Evolutionary conservation across 2,888 invertebrate species (phyloP), one percentile per base, ranked within the genome.

Genomic region (Lacanobia wlatinum): DNA sequence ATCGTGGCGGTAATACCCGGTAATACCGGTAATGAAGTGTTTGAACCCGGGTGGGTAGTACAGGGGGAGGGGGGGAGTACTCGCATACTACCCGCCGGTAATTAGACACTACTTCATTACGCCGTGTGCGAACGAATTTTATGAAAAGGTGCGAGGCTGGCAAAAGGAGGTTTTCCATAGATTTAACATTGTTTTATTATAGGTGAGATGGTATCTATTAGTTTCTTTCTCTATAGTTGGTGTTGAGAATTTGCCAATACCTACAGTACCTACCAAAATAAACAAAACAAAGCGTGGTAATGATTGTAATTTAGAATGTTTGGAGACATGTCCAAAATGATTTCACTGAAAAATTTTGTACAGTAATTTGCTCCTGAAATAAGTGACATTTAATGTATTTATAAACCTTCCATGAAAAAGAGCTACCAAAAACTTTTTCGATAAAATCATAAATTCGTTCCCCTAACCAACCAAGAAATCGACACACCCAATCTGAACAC

Each of bases 21-120:
- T 81, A 81, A 86, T 78, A 75, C 83, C 80, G 76, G 87, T 87
- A 87, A 86, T 84, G 82, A 86, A 86, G 86, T 84, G 84, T 80
- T 82, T 73, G 73, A 76, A 62, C 62, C 67, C 34, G 56, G 23
- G 66, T 16, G 23, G 23, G 18, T 2, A 14, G 28, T 34, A 34
- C 14, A 28, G 4, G 43, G 1, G 18, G 7, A 7, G 18, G 8
- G 38, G 7, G 28, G 8, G 21, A 28, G 48, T 50, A 23, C 34
- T 56, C 56, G 58, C 34, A 5, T 16, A 28, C 52, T 48, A 28
- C 78, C 18, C 63, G 53, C 16, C 68, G 70, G 73, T 87, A 87
- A 87, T 85, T 85, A 85, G 72, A 73, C 72, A 83, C 79, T 77
- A 73, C 75, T 80, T 83, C 66, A 80, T 66, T 60, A 80, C 66